Percentiles rank a stretch among this genome's conserved stretches.
These are phyloP conservation scores for Eubasilissa regina DNA, from an alignment of 1,140 invertebrate genomes.

Conservation along the genomic window DNA sequence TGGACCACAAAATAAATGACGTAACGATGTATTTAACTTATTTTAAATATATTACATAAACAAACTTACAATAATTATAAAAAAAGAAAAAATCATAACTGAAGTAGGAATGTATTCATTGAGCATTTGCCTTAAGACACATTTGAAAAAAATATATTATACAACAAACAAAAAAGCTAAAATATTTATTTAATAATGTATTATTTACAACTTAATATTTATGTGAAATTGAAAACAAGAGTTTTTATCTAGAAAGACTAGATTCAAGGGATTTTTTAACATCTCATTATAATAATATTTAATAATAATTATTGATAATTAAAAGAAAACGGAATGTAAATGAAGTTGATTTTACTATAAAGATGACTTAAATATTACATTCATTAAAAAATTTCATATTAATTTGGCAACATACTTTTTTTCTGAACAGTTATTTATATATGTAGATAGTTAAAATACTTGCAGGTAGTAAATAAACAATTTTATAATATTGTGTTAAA, in stretches of 20 bases:
- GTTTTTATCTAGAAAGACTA: conserved; percentile 18
- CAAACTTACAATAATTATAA: too few relatives aligned
- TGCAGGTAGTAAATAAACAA: background rate
- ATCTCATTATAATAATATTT: background rate
- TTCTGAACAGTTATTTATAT: background rate
- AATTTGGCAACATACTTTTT: conserved; percentile 34
- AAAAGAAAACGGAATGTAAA: conserved; percentile 1
- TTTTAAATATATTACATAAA: too few relatives aligned
- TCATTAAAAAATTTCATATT: conserved; percentile 5
- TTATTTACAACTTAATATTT: conserved; percentile 19
- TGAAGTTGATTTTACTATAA: background rate
- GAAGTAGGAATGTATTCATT: conserved; percentile 55
- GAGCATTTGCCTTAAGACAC: conserved; percentile 56
- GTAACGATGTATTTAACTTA: too few relatives aligned
- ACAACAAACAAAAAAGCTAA: background rate
- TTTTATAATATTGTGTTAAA: background rate
- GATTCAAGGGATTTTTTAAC: background rate
- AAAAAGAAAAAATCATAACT: conserved; percentile 1
- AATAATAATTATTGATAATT: background rate
- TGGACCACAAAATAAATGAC: background rate
- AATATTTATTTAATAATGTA: background rate
- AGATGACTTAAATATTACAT: background rate
- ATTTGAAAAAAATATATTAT: conserved; percentile 33
- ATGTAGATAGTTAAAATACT: background rate
- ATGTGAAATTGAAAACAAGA: conserved; percentile 3